Percentiles rank a stretch among this genome's conserved stretches.
Evolutionary conservation across 2,113 vertebrate species (phyloP).

Genomic region (Passer montanus): DNA sequence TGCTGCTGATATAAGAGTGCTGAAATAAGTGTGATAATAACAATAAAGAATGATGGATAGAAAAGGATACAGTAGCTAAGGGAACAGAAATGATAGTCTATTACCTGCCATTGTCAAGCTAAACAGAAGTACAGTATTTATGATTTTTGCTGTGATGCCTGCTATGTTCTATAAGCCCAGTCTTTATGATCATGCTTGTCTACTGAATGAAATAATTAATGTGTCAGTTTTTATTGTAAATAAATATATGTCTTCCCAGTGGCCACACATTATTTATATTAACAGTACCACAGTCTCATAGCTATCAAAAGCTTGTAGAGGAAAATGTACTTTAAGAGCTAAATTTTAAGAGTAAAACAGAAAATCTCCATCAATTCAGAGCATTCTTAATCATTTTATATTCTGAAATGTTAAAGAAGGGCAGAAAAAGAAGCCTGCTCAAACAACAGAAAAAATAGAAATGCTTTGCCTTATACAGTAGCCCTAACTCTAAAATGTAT

Average conservation of each 20-base stretch:
- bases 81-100: slow-evolving; percentile 63
- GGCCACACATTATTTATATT: slow-evolving; percentile 20
- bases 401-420: background rate
- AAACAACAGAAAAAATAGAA: background rate
- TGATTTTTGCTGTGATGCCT: slow-evolving; percentile 50
- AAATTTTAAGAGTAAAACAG: slow-evolving; percentile 8
- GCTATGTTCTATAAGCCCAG: background rate
- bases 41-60: slow-evolving; percentile 65
- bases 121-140: slow-evolving; percentile 50
- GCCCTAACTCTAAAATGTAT: background rate
- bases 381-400: background rate
- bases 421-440: background rate
- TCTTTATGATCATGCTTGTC: slow-evolving; percentile 26
- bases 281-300: slow-evolving; percentile 35
- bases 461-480: background rate
- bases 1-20: slow-evolving; percentile 69
- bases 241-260: slow-evolving; percentile 30
- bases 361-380: background rate
- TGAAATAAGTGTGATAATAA: slow-evolving; percentile 67
- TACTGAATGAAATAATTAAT: slow-evolving; percentile 56
- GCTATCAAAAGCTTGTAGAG: slow-evolving; percentile 13
- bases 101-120: slow-evolving; percentile 66
- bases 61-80: slow-evolving; percentile 60
- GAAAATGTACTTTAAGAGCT: background rate
- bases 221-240: background rate